A percentile compares a stretch with the other conserved stretches of the same genome.
These are phyloP conservation scores for Polydesmus complanatus DNA, from an alignment of 2,888 invertebrate species.

Conservation along the genomic window DNA sequence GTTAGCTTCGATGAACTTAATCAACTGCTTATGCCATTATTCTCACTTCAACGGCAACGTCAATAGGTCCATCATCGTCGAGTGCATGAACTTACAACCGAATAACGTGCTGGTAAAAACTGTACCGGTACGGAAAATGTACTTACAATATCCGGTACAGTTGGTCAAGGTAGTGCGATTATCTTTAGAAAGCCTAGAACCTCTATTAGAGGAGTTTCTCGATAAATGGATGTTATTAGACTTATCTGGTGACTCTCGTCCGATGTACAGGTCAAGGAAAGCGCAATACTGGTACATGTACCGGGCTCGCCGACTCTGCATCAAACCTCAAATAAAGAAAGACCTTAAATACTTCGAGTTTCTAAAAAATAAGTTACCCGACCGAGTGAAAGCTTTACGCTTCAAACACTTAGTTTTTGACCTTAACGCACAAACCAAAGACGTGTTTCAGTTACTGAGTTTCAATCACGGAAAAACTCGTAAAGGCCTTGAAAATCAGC, in stretches of 20 bases:
- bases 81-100: slow-evolving; percentile 46
- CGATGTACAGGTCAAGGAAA: slow-evolving; percentile 68
- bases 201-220: slow-evolving; percentile 46
- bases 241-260: slow-evolving; percentile 71
- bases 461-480: too few species aligned
- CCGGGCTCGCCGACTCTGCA: slow-evolving; percentile 56
- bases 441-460: too few species aligned
- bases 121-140: slow-evolving; percentile 10
- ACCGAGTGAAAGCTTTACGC: slow-evolving; percentile 60
- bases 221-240: slow-evolving; percentile 54
- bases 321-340: slow-evolving; percentile 42
- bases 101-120: slow-evolving; percentile 45
- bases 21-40: slow-evolving; percentile 20
- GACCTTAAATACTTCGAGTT: slow-evolving; percentile 44
- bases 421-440: too few species aligned
- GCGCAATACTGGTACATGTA: slow-evolving; percentile 67
- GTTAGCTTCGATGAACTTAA: slow-evolving; percentile 18
- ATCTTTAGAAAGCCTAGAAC: slow-evolving; percentile 53
- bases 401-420: slow-evolving; percentile 55
- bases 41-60: slow-evolving; percentile 52
- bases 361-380: slow-evolving; percentile 51
- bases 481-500: too few species aligned
- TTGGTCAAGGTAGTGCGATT: slow-evolving; percentile 64
- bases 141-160: slow-evolving; percentile 12
- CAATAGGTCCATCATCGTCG: slow-evolving; percentile 64